A percentile compares a stretch with the other conserved stretches of the same genome.
Conservation (phyloP, 2,888 invertebrate genomes). For the Diogma glabrata region DNA sequence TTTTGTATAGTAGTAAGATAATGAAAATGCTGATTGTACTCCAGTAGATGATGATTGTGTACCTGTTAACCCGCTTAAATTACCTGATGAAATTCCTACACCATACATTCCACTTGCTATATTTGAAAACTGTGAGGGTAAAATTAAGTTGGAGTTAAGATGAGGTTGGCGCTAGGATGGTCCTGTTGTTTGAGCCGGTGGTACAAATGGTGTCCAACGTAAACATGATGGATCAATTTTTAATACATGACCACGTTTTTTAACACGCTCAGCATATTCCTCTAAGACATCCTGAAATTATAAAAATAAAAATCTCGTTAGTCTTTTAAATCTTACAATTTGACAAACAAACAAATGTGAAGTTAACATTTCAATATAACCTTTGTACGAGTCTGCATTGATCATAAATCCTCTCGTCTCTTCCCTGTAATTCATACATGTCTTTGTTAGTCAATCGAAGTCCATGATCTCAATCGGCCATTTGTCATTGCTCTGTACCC, state of each 20-base stretch:
- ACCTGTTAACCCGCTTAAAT: background rate
- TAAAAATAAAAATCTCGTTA: conserved; percentile 6
- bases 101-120: too few species aligned
- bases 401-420: too few species aligned
- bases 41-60: conserved; percentile 2
- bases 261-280: conserved; percentile 76
- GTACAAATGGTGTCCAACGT: conserved; percentile 75
- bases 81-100: background rate
- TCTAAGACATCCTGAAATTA: conserved; percentile 73
- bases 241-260: conserved; percentile 66
- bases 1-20: too few species aligned
- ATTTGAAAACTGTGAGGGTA: background rate
- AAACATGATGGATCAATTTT: conserved; percentile 79
- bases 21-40: too few species aligned
- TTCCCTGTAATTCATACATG: too few species aligned
- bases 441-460: too few species aligned
- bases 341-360: too few species aligned
- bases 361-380: too few species aligned
- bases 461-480: too few species aligned
- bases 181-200: conserved; percentile 38
- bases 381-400: too few species aligned
- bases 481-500: too few species aligned
- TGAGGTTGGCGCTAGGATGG: conserved; percentile 15
- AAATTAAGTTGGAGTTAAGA: background rate
- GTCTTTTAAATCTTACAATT: too few species aligned